Conservation (phyloP, 2,113 vertebrate genomes). For the Bubo blakistoni region DNA sequence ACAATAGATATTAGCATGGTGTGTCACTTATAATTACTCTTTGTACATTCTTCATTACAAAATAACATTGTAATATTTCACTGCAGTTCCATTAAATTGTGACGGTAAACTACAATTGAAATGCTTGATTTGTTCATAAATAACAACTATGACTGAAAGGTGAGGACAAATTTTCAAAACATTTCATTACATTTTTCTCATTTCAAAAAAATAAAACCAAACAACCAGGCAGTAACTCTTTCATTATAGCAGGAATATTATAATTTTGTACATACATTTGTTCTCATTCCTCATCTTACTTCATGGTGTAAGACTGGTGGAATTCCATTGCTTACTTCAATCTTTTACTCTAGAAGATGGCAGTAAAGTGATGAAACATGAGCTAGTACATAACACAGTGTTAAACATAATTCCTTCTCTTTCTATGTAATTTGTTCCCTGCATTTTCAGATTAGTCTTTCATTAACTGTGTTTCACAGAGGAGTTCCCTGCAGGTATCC, state of each 20-base stretch:
- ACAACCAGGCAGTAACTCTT: background rate
- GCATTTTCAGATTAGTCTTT: background rate
- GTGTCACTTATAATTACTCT: background rate
- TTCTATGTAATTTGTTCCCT: background rate
- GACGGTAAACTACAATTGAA: background rate
- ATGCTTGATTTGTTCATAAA: background rate
- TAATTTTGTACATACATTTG: background rate
- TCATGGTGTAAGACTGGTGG: background rate
- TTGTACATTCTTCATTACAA: background rate
- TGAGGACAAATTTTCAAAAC: background rate
- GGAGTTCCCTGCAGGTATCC: background rate
- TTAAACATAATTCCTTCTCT: background rate
- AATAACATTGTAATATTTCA: background rate
- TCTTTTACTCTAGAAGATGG: background rate
- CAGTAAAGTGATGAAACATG: background rate
- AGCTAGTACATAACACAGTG: background rate
- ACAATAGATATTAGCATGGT: background rate
- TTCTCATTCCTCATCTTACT: background rate
- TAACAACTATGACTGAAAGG: background rate
- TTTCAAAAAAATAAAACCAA: background rate
- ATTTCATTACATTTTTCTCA: background rate
- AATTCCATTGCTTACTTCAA: background rate
- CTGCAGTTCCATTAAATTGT: background rate
- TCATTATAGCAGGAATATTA: background rate
- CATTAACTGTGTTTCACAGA: background rate